Evolutionary conservation across 1,140 invertebrate species (phyloP), one percentile per base, ranked within the genome.

Genomic region (Drosophila elegans): DNA sequence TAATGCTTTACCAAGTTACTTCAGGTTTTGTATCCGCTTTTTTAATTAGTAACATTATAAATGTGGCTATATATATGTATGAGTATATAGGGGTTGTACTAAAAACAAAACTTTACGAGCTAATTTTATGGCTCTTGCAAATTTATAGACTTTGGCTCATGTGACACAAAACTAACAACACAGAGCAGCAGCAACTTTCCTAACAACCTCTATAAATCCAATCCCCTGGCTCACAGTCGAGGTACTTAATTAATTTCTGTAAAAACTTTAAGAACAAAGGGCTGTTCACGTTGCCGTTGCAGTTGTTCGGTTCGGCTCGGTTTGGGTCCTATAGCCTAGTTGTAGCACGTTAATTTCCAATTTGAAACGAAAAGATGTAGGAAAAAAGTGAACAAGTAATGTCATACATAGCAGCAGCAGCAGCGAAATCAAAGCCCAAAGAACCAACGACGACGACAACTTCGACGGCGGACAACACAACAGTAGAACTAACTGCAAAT

Each of bases 181-280:
- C 27, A 32, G 27, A 49, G 48, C 54, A 46, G 56, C 72, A 57
- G 49, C 53, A 77, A 88, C 78, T 82, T 75, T 82, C 57, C 66
- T 69, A 88, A 86, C 83, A 83, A 86, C 48, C 84, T 73, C 74
- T 76, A 88, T 86, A 86, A 86, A 88, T 86, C 75, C 82, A 86
- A 88, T 86, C 75, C 82, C 60, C 59, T 74, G 4, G 16, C 16
- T 45, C 42, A 12, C 34, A 72, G 66, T 34, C 64, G 59, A 57
- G 76, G 72, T 76, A 88, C 84, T 89, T 88, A 88, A 88, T 88
- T 88, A 88, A 88, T 89, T 88, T 88, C 80, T 67, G 63, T 49
- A 89, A 79, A 86, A 88, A 83, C 76, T 88, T 89, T 83, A 88
- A 89, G 83, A 89, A 88, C 83, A 88, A 89, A 89, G 80, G 84